Conservation (phyloP, 1,140 invertebrate genomes). For the Neotoxoptera formosana region DNA sequence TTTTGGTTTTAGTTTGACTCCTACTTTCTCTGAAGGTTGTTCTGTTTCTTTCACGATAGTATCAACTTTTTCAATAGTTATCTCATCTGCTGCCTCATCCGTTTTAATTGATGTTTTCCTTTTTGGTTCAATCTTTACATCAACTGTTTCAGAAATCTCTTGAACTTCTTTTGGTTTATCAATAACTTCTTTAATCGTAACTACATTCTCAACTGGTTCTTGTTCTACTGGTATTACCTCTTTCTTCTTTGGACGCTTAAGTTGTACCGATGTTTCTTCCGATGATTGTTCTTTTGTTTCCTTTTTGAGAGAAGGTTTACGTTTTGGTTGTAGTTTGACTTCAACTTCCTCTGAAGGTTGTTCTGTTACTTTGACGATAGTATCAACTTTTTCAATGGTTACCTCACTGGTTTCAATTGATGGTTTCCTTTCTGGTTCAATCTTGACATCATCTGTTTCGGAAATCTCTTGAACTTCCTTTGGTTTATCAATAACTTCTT, state of each 20-base stretch:
- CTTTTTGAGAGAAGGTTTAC: conserved; percentile 39
- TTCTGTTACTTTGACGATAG: conserved; percentile 29
- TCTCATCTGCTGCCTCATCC: conserved; percentile 50
- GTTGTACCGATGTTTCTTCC: conserved; percentile 59
- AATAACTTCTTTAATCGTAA: not conserved
- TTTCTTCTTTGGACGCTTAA: conserved; percentile 58
- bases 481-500: too few species aligned
- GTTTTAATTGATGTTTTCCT: conserved; percentile 25
- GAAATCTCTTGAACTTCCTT: conserved; percentile 60
- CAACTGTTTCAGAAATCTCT: conserved; percentile 25
- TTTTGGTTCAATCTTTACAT: conserved; percentile 58
- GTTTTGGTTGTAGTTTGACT: conserved; percentile 16
- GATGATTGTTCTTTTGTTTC: conserved; percentile 58
- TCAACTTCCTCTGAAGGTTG: conserved; percentile 32
- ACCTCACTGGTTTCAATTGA: conserved; percentile 22
- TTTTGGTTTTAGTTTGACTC: too few species aligned
- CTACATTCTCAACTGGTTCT: conserved; percentile 32
- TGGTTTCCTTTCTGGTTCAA: conserved; percentile 59
- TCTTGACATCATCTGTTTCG: not conserved
- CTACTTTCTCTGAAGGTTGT: too few species aligned
- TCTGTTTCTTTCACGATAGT: too few species aligned
- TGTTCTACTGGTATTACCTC: conserved; percentile 38
- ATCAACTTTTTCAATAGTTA: too few species aligned
- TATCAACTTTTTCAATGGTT: not conserved
- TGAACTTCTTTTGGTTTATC: conserved; percentile 60